Conservation (phyloP, 2,888 invertebrate genomes). For the Zygothrica quintamaculata region DNA sequence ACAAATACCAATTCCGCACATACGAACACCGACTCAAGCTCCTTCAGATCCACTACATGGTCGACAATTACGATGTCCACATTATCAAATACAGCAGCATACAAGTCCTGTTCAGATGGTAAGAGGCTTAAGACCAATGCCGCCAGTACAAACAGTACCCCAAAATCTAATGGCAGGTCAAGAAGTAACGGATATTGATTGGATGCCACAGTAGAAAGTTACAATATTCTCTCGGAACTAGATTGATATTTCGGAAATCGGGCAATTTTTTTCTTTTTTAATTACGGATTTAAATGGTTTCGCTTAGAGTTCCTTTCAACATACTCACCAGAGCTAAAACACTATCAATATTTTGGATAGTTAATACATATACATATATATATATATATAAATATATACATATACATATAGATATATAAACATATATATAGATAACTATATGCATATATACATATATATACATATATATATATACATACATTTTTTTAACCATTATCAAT, state of each 20-base stretch:
- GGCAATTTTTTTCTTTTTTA: too few relatives aligned
- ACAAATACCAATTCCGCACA: not conserved
- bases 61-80: not conserved
- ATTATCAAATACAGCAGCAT: not conserved
- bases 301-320: too few relatives aligned
- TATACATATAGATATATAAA: too few relatives aligned
- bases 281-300: not conserved
- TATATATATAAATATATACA: too few relatives aligned
- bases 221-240: not conserved
- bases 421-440: too few relatives aligned
- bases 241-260: conserved; percentile 25
- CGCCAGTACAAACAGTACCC: not conserved
- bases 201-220: conserved; percentile 22
- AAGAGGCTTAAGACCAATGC: not conserved
- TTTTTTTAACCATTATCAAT: not conserved
- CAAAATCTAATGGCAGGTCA: not conserved
- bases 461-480: too few relatives aligned
- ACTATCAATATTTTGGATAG: conserved; percentile 32
- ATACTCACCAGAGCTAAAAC: conserved; percentile 11
- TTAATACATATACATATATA: too few relatives aligned
- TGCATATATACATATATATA: too few relatives aligned
- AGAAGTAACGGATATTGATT: conserved; percentile 19
- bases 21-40: not conserved
- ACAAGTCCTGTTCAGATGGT: not conserved
- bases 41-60: not conserved